These are phyloP conservation scores for Kryptolebias ocellatus DNA, from an alignment of 2,797 vertebrate genomes.

Conservation along the genomic window DNA sequence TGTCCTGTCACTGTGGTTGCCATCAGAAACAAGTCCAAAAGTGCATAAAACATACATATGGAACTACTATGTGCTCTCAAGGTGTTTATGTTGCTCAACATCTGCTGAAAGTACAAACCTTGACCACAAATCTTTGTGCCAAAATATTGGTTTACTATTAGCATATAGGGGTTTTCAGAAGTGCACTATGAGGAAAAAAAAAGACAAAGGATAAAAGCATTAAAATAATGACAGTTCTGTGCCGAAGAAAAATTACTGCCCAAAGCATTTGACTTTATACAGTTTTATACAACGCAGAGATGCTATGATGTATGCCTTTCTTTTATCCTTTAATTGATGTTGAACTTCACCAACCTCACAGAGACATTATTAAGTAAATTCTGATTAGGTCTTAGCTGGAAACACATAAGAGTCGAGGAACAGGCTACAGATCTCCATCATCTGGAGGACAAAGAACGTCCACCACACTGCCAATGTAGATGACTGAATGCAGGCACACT, in stretches of 20 bases:
- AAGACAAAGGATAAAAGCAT: conserved; percentile 21
- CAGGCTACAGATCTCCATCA: conserved; percentile 13
- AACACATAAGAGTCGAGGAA: conserved; percentile 17
- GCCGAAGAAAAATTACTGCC: neutral
- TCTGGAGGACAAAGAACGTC: conserved; percentile 24
- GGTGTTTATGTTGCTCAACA: conserved; percentile 66
- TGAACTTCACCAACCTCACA: conserved; percentile 7
- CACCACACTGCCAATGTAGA: conserved; percentile 9
- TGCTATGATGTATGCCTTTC: conserved; percentile 1
- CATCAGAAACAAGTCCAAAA: conserved; percentile 37
- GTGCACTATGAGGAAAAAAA: conserved; percentile 5
- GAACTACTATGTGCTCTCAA: conserved; percentile 43
- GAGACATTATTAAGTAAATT: conserved; percentile 17
- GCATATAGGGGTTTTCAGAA: conserved; percentile 39
- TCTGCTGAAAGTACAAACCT: conserved; percentile 66
- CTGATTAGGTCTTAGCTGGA: conserved; percentile 26
- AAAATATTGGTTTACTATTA: conserved; percentile 52
- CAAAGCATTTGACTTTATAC: conserved; percentile 24
- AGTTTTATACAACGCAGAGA: conserved; percentile 3
- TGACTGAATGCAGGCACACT: conserved; percentile 2
- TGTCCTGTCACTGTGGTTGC: conserved; percentile 44
- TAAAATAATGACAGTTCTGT: conserved; percentile 5
- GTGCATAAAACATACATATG: conserved; percentile 47
- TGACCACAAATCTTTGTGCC: conserved; percentile 51
- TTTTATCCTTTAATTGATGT: conserved; percentile 2